Conservation (phyloP, 2,113 vertebrate species). For the Oncorhynchus nerka region DNA sequence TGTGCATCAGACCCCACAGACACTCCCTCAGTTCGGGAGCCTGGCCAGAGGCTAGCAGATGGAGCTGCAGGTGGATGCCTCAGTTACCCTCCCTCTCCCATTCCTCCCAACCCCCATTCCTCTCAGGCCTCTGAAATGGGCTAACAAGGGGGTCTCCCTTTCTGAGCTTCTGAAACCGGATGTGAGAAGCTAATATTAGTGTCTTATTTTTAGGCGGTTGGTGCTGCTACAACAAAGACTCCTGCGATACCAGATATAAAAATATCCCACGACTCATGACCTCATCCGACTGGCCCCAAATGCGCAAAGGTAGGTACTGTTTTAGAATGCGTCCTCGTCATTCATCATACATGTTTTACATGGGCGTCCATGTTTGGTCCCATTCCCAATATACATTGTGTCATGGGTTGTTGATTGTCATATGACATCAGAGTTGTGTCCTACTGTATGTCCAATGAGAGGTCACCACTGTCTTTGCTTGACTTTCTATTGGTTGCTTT, state of each 20-base stretch:
- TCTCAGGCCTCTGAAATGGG: constrained; percentile 37
- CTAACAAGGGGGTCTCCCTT: constrained; percentile 44
- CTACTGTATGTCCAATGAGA: not conserved
- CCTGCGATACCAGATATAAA: constrained; percentile 80
- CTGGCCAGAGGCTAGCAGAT: constrained; percentile 9
- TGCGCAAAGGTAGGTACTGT: constrained; percentile 64
- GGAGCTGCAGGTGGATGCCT: constrained; percentile 48
- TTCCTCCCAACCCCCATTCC: constrained; percentile 34
- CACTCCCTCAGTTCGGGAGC: not conserved
- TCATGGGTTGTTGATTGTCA: not conserved
- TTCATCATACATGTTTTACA: not conserved
- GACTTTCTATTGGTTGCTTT: constrained; percentile 30
- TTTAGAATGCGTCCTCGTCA: constrained; percentile 12
- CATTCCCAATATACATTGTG: not conserved
- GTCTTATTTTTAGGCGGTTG: constrained; percentile 75
- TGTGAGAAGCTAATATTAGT: constrained; percentile 62
- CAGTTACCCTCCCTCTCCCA: constrained; percentile 19
- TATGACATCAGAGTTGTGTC: not conserved
- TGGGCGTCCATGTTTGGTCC: not conserved
- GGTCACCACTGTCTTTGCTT: constrained; percentile 8
- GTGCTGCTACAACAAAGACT: constrained; percentile 82
- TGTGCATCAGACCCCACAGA: not conserved
- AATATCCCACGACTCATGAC: constrained; percentile 79
- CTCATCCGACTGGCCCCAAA: constrained; percentile 74
- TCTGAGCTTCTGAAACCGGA: constrained; percentile 18